Percentiles rank a stretch among this genome's conserved stretches.
Conservation (phyloP, 2,797 vertebrate species). For the Pangasius larnaudii region DNA sequence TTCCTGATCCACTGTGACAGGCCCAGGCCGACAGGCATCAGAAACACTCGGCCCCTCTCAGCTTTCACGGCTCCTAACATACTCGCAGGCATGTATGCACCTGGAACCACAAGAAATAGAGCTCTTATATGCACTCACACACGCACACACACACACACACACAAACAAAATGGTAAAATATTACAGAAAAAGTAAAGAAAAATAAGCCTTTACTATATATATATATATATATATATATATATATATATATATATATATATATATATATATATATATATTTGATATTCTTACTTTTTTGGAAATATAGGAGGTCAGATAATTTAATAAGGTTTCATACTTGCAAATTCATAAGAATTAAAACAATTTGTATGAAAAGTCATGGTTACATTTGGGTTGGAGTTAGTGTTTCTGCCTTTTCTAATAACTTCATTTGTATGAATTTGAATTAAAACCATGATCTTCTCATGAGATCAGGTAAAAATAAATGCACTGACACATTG, state of each 20-base stretch:
- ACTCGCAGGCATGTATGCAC: constrained; percentile 53
- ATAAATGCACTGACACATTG: not conserved
- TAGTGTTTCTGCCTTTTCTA: not conserved
- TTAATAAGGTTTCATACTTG: not conserved
- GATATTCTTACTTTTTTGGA: not conserved
- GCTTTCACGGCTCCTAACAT: constrained; percentile 59
- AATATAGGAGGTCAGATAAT: not conserved
- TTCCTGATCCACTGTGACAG: constrained; percentile 74
- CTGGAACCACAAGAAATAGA: constrained; percentile 39
- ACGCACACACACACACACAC: constrained; percentile 40
- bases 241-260: not conserved
- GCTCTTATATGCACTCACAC: constrained; percentile 47
- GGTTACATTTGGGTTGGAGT: not conserved
- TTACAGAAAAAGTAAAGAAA: not conserved
- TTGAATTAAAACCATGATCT: not conserved
- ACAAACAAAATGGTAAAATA: not conserved
- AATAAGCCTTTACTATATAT: not conserved
- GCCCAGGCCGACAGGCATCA: constrained; percentile 72
- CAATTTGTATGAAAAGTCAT: not conserved
- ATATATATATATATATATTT: not conserved
- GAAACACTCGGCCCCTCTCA: constrained; percentile 72
- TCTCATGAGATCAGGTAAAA: not conserved
- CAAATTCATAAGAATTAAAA: not conserved
- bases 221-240: not conserved
- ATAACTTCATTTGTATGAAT: not conserved